Base-by-base conservation (phyloP, 1,140 invertebrate genomes). In the Tetramorium alpestre region DNA sequence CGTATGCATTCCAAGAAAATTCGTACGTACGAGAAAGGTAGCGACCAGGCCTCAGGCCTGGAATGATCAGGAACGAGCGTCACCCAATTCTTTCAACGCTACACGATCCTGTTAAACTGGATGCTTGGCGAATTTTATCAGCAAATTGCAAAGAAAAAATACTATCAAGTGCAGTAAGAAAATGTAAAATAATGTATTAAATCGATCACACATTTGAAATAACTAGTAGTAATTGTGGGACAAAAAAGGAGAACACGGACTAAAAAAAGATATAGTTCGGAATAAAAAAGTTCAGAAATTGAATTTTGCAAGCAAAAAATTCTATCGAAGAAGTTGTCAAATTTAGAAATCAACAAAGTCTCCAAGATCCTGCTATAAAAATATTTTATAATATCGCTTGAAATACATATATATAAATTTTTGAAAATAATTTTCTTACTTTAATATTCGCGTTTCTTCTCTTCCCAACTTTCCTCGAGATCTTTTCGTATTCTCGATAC, bases 1-100 rank as follows among this genome's bases (percentile, higher is more conserved):
- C 47, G 67, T 49, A 44, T 8, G 72, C 54, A 38, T 81, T 81
- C 25, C 41, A 65, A 69, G 77, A 58, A 81, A 67, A 81, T 54
- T 77, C n/a, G 22, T 25, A 60, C 49, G 47, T 18, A 18, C n/a
- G 64, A n/a, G 25, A 67, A 65, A 73, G n/a, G 22, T 64, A 49
- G 62, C 56, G 69, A 62, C 25, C 70, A 25, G 33, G n/a, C 2
- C n/a, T 51, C 41, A 33, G 33, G 33, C 33, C 33, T 33, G 33
- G 33, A 33, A 33, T 33, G 0, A 33, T 33, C 33, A n/a, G 44
- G 4, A 60, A 84, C 1, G 38, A 62, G 8, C 47, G 72, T 72
- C 51, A 25, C 3, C 72, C 28, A 85, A 82, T 82, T 84, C 54
- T 28, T 75, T 25, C 25, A 33, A 33, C 33, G 18, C n/a, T 65